A percentile compares a stretch with the other conserved stretches of the same genome.
phyloP scores from a whole-genome alignment of 2,797 vertebrate species.

The Siniperca undulata region DNA sequence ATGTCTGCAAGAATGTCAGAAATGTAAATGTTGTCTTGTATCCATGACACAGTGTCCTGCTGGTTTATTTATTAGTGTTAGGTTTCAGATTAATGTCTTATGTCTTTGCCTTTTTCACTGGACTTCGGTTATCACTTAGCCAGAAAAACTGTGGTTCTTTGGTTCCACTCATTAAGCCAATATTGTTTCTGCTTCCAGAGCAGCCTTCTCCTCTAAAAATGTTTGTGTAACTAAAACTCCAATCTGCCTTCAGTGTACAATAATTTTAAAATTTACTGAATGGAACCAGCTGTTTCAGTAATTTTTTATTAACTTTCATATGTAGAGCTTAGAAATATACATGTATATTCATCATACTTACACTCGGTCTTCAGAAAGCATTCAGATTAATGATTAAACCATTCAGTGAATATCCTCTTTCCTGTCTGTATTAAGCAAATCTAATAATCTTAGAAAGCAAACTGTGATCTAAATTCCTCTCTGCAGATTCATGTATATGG shows the following conservation, averaged over 20 bases:
- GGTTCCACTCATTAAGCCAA: neutral
- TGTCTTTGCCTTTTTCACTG: neutral
- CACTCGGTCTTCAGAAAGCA: neutral
- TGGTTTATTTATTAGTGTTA: neutral
- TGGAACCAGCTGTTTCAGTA: neutral
- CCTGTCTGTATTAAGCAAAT: neutral
- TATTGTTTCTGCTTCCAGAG: neutral
- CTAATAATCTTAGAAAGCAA: neutral
- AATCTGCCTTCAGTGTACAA: conserved; percentile 7
- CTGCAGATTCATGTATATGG: conserved; percentile 46
- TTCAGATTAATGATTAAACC: neutral
- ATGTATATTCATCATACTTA: neutral
- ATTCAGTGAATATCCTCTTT: neutral
- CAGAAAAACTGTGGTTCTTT: neutral
- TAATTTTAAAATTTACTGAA: conserved; percentile 2
- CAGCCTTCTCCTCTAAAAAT: neutral
- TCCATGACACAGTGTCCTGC: neutral
- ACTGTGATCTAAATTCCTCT: conserved; percentile 1
- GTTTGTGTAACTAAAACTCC: conserved; percentile 15
- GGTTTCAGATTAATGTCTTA: neutral
- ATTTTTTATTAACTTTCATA: neutral
- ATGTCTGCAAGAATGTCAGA: neutral
- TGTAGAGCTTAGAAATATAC: neutral
- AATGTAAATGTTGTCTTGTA: too few relatives aligned
- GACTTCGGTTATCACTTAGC: neutral